Evolutionary conservation across 2,888 invertebrate genomes (phyloP), one percentile per base, ranked within the genome.

Genomic region (Phragmatobia fuliginosa): DNA sequence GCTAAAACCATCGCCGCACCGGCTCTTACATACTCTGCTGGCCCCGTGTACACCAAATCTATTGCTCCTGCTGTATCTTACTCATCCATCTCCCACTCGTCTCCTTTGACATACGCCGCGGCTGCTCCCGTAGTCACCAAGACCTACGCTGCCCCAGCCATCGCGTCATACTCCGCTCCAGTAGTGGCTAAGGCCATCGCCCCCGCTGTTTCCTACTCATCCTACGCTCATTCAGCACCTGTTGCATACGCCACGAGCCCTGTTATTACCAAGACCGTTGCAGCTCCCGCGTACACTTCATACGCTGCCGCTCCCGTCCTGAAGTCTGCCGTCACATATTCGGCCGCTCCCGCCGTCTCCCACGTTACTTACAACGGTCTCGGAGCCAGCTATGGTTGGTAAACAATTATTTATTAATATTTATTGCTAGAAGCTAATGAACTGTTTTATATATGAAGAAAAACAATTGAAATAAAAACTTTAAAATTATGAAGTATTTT

Each of bases 281-380:
- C 84, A 58, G 83, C 87, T 52, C 76, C 79, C 68, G 83, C 70
- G 70, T 68, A 80, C 67, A 85, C 96, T 61, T 83, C 93, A 65
- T 96, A 96, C 91, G 94, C 94, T 33, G 96, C 96, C 58, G 96
- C 96, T 60, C 95, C 96, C 65, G 95, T 95, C 70, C 58, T 83
- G 85, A 58, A 86, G 84, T 36, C 77, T 16, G 77, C 77, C 56
- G 77, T 78, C 70, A 25, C 80, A 41, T 78, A 83, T 79, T 88
- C 82, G 71, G 74, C 75, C 62, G 84, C 91, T 62, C 94, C 95
- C 85, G 92, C 93, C 52, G 64, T 72, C 58, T 86, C 92, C 7
- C 74, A 74, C 66, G 74, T 74, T 10, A 61, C 74, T 16, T 74
- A 74, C 67, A 16, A 69, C 33, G 77, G 96, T 69, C 94, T 96